Percentiles rank a stretch among this genome's conserved stretches.
Conservation (phyloP, 2,888 invertebrate genomes). For the Drosophila picticornis region DNA sequence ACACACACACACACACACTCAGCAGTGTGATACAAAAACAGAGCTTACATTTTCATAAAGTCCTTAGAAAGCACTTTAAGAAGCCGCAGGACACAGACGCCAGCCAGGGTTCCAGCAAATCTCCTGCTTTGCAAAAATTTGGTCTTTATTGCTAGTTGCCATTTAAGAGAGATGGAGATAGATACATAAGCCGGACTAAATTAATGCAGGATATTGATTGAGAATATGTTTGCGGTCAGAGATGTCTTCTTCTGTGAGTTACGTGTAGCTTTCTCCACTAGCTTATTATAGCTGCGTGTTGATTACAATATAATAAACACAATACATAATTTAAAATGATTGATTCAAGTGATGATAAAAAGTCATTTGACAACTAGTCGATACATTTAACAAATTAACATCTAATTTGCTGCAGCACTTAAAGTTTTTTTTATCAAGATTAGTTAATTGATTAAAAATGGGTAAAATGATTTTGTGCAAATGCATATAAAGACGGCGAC, state of each 20-base stretch:
- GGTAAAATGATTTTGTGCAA: too few relatives aligned
- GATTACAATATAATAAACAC: background rate
- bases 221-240: background rate
- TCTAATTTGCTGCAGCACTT: background rate
- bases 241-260: background rate
- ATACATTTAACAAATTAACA: background rate
- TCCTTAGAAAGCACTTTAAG: slow-evolving; percentile 23
- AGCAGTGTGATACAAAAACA: slow-evolving; percentile 17
- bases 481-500: too few relatives aligned
- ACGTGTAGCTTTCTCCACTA: background rate
- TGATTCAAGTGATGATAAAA: background rate
- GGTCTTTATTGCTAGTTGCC: background rate
- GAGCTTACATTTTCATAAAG: slow-evolving; percentile 44
- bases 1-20: background rate
- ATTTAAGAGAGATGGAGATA: background rate
- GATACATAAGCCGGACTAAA: background rate
- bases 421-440: background rate
- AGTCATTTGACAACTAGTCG: background rate
- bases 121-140: background rate
- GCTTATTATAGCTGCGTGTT: background rate
- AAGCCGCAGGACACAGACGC: slow-evolving; percentile 9
- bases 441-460: background rate
- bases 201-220: slow-evolving; percentile 2
- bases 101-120: background rate
- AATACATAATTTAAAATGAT: background rate